These are phyloP conservation scores for Lophotis ruficrista DNA, from an alignment of 2,113 vertebrate species.

Conservation along the genomic window DNA sequence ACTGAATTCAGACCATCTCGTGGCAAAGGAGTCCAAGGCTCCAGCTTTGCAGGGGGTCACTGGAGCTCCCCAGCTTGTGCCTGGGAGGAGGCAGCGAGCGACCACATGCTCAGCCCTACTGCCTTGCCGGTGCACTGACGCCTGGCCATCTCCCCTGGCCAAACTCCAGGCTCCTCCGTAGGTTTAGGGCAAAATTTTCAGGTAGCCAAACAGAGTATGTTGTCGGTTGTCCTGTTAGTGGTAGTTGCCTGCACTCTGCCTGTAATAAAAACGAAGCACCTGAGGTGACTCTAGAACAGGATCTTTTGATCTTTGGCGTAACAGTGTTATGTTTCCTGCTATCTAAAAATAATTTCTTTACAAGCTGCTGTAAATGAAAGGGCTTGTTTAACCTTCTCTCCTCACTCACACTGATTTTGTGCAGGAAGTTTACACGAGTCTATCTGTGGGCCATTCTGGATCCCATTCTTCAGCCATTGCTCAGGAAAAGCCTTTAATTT, in stretches of 20 bases:
- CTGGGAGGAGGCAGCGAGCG: neutral
- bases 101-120: accelerated
- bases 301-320: conserved; percentile 47
- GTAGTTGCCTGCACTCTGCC: neutral
- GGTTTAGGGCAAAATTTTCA: neutral
- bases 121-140: accelerated
- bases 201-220: neutral
- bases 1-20: neutral
- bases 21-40: neutral
- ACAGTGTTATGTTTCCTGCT: conserved; percentile 38
- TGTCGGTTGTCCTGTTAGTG: neutral
- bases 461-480: neutral
- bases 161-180: neutral
- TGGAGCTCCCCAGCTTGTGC: accelerated
- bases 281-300: conserved; percentile 6
- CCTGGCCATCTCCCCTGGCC: no score
- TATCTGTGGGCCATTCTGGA: neutral
- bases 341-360: conserved; percentile 64
- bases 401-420: neutral
- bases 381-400: conserved; percentile 47
- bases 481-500: neutral
- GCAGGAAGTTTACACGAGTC: conserved; percentile 8
- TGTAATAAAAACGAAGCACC: conserved; percentile 16
- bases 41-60: neutral
- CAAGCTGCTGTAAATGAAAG: conserved; percentile 20